phyloP scores from a whole-genome alignment of 1,140 invertebrate species.

The Hycleus cichorii region DNA sequence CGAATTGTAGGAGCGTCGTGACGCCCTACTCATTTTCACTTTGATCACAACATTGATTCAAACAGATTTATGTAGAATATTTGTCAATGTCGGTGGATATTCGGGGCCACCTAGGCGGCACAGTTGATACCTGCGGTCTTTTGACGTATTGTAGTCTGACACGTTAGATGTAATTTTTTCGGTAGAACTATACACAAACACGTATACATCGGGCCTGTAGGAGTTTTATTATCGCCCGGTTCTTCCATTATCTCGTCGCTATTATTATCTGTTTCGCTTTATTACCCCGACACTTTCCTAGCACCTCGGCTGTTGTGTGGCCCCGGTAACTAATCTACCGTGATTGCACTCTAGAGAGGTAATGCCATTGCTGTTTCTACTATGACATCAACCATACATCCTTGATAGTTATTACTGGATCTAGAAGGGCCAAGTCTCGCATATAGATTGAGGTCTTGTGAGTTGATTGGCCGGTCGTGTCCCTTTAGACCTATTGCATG shows the following conservation, averaged over 20 bases:
- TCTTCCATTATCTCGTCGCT: constrained; percentile 30
- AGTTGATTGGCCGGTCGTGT: constrained; percentile 17
- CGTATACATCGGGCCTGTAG: neutral
- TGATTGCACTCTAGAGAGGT: constrained; percentile 26
- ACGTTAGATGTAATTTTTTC: neutral
- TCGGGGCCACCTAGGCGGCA: neutral
- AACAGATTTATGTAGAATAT: constrained; percentile 10
- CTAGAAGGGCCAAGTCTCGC: constrained; percentile 15
- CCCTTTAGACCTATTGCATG: constrained; percentile 21
- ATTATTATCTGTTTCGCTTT: constrained; percentile 33
- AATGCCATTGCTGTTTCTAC: neutral
- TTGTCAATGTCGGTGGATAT: constrained; percentile 8
- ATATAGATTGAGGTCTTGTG: constrained; percentile 22
- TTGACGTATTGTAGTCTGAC: constrained; percentile 13
- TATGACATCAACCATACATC: constrained; percentile 9
- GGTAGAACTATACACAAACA: neutral
- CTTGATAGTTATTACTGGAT: constrained; percentile 21
- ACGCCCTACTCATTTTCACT: constrained; percentile 1
- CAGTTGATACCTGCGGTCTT: constrained; percentile 12
- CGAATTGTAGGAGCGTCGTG: neutral
- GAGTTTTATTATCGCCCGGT: constrained; percentile 27
- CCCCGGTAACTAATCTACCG: constrained; percentile 25
- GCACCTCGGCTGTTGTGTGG: constrained; percentile 2
- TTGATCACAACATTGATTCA: constrained; percentile 11
- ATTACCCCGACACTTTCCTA: constrained; percentile 17